Conservation (phyloP, 2,113 vertebrate genomes). For the Equus przewalskii region DNA sequence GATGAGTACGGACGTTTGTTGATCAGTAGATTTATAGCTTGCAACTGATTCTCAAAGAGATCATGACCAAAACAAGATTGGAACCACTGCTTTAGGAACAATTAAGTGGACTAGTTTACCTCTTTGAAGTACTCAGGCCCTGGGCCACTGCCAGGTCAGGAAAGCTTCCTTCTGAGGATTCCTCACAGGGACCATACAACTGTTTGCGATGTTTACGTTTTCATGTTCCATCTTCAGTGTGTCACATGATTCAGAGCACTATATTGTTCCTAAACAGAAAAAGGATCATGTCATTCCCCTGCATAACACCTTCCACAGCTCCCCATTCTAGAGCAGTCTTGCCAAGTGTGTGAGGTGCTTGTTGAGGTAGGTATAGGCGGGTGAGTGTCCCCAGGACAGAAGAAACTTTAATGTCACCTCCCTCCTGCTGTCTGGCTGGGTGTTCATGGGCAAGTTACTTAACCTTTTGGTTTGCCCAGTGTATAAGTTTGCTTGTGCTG, state of each 20-base stretch:
- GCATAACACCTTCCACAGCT: neutral
- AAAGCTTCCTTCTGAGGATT: neutral
- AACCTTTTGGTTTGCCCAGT: neutral
- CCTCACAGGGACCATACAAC: neutral
- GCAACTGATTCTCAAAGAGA: neutral
- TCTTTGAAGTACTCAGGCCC: neutral
- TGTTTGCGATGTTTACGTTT: neutral
- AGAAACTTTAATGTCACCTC: neutral
- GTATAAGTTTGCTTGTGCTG: neutral
- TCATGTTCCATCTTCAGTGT: neutral
- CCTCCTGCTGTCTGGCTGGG: neutral
- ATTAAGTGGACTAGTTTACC: neutral
- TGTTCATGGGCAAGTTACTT: neutral
- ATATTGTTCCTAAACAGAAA: neutral
- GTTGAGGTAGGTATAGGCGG: neutral
- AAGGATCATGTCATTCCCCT: neutral
- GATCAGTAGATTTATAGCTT: neutral
- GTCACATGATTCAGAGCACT: neutral
- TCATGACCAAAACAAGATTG: neutral
- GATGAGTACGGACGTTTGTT: neutral
- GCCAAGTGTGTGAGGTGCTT: neutral
- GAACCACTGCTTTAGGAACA: neutral
- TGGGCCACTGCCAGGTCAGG: neutral
- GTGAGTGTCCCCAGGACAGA: fast-evolving
- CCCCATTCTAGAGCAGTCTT: neutral